Conservation (phyloP, 2,113 vertebrate species). For the Siniperca knerii region DNA sequence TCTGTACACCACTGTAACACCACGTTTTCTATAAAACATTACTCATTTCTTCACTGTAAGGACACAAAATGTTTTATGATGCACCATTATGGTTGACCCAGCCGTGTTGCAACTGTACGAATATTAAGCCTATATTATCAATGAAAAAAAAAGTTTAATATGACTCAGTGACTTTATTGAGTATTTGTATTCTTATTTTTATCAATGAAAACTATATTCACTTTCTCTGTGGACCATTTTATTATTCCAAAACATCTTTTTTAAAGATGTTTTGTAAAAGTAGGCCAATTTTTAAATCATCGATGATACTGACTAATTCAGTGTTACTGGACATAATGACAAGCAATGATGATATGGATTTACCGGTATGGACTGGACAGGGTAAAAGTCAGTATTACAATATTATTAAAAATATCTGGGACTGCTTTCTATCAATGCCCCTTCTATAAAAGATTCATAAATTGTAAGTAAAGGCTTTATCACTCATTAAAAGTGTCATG, state of each 20-base stretch:
- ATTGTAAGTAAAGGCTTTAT: background rate
- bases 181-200: background rate
- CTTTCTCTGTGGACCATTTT: background rate
- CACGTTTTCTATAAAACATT: background rate
- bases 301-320: background rate
- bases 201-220: background rate
- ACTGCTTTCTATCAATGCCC: too few relatives aligned
- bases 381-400: background rate
- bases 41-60: background rate
- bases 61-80: too few relatives aligned
- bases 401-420: too few relatives aligned
- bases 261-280: too few relatives aligned
- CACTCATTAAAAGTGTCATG: too few relatives aligned
- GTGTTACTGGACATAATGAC: background rate
- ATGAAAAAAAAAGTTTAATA: background rate
- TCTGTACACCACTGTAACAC: background rate
- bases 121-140: background rate
- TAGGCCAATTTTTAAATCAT: background rate
- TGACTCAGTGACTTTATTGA: background rate
- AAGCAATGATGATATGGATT: background rate
- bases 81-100: fast-evolving
- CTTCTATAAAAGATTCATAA: background rate
- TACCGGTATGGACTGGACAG: background rate
- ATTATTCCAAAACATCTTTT: background rate
- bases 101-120: background rate